Base-by-base conservation (phyloP, 2,797 vertebrate species). In the Cephalopachus bancanus region DNA sequence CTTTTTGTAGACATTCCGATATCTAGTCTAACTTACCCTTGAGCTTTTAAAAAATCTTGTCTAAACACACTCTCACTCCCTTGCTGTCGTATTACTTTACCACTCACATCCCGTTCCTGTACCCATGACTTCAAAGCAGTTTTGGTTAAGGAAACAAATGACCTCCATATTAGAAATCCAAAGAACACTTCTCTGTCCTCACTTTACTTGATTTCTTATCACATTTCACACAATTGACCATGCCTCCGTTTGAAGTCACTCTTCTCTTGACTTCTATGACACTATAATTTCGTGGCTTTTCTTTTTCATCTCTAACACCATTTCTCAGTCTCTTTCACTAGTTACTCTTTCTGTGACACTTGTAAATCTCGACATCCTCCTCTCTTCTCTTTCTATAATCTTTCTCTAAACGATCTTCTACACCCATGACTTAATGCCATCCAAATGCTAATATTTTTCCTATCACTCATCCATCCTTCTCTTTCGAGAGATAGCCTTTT, bases 221-320 rank as follows among this genome's bases (percentile, higher is more conserved):
- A 44, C 11, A 55, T 89, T 93, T 67, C 37, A 28, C 11, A 20
- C 1, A 10, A 10, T 14, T 6, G 28, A 1, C 17, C 33, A 72
- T 3, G 3, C 30, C 9, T 90, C 22, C 28, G 84, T 37, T 53
- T 16, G 37, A 89, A 94, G 64, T 19, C 2, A 26, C 10, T 81
- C 24, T 59, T 74, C 4, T 78, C 16, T 6, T 60, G n/a, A 6
- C 4, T 76, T 87, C 14, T 5, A 0, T 24, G 9, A 15, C 8
- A 11, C 2, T 57, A 15, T 2, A 5, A 2, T 33, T 71, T 17
- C 4, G 24, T 49, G 7, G 3, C 5, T 37, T 64, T 51, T 3
- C 59, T 55, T 64, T 22, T 83, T 33, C 33, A 17, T 33, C 26
- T 69, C 75, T 94, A 78, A 33, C 7, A 28, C 15, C 30, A 2